Evolutionary conservation across 2,113 vertebrate species (phyloP), one percentile per base, ranked within the genome.

Genomic region (Trichomycterus rosablanca): DNA sequence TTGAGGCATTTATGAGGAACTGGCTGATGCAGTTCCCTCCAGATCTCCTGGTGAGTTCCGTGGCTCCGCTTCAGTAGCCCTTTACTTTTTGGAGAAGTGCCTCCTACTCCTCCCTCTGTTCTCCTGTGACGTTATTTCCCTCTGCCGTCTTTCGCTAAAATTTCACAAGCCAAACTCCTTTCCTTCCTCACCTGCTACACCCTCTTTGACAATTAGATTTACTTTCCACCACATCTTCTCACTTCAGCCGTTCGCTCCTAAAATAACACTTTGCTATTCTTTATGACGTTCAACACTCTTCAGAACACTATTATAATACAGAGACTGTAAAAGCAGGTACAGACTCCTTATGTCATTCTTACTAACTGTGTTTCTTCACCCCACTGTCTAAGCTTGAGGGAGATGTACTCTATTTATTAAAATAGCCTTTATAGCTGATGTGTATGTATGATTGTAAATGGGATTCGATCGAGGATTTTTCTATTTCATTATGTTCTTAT

Each of bases 1-100:
- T 88, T 85, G 80, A 88, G 86, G 83, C 87, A 84, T 81, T 88
- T 88, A 83, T 90, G 87, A 77, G 86, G 89, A 85, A 89, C 79
- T 90, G 84, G 79, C 87, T 89, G 81, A 88, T 84, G 83, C 82
- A 88, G 82, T 79, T 87, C 82, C 83, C 86, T 81, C 80, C 83
- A 73, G 54, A 83, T 78, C 71, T 82, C 69, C 83, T 54, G 80
- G 88, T 86, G 88, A 93, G 89, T 90, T 43, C 78, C 50, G 66
- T 84, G 84, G 81, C 83, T 80, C 75, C 80, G 80, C 83, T 83
- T 72, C 74, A 48, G 77, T 79, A 78, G 81, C 80, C 74, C 57
- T 78, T 73, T 85, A 67, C 66, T 34, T 55, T 65, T 56, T 18
- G 67, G 50, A 75, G 76, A 72, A 73, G 72, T 74, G 71, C 65